A percentile compares a stretch with the other conserved stretches of the same genome.
These are phyloP conservation scores for Taurulus bubalis DNA, from an alignment of 2,113 vertebrate genomes.

Conservation along the genomic window DNA sequence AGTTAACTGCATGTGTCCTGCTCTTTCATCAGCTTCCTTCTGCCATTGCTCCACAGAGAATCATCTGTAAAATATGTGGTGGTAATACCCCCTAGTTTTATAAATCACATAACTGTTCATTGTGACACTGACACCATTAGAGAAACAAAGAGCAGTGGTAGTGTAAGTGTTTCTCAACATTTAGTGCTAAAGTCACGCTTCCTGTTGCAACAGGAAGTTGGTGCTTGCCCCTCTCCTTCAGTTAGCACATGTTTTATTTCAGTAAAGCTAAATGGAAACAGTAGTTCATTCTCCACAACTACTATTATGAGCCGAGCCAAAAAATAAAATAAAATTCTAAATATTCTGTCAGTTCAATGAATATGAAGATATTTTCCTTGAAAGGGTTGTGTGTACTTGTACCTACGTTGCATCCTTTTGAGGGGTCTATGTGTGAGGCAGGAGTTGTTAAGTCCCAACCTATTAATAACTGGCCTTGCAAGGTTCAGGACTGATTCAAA, in stretches of 20 bases:
- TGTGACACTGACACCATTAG: background rate
- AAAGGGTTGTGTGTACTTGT: background rate
- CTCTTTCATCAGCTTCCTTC: conserved; percentile 29
- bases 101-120: background rate
- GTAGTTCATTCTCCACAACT: background rate
- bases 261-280: background rate
- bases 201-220: conserved; percentile 14
- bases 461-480: too few species aligned
- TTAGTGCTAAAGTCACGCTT: background rate
- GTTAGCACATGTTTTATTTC: conserved; percentile 3
- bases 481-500: too few species aligned
- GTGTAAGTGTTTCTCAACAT: background rate
- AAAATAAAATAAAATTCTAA: too few species aligned
- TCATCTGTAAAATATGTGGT: conserved; percentile 9
- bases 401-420: background rate
- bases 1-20: background rate
- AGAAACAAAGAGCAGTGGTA: background rate
- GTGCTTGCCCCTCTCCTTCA: background rate
- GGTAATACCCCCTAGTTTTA: background rate
- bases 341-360: background rate
- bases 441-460: too few species aligned
- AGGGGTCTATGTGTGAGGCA: too few species aligned
- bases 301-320: too few species aligned
- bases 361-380: background rate
- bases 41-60: background rate